phyloP scores from a whole-genome alignment of 1,140 invertebrate genomes.

The Cataglyphis hispanica region DNA sequence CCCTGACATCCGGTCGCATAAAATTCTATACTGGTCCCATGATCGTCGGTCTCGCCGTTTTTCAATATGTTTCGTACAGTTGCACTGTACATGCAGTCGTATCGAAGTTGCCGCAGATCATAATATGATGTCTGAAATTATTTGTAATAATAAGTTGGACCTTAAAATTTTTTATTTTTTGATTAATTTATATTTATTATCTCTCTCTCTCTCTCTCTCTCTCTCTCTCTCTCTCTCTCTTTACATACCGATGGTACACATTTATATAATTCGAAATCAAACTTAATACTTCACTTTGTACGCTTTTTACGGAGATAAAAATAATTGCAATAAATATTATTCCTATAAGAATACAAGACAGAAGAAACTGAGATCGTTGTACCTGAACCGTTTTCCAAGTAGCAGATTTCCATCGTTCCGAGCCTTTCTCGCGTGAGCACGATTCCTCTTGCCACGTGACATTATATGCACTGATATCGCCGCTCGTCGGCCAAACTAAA shows the following conservation, averaged over 20 bases:
- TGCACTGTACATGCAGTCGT: constrained; percentile 74
- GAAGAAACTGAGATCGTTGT: neutral
- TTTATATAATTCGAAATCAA: too few relatives aligned
- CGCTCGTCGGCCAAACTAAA: constrained; percentile 74
- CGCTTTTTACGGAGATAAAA: neutral
- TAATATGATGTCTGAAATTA: constrained; percentile 69
- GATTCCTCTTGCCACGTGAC: constrained; percentile 75
- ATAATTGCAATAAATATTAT: neutral
- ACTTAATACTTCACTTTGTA: too few relatives aligned
- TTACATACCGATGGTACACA: too few relatives aligned
- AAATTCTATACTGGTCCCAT: constrained; percentile 74
- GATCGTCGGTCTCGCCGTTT: constrained; percentile 45
- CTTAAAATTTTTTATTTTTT: too few relatives aligned
- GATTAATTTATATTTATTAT: too few relatives aligned
- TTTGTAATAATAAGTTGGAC: neutral
- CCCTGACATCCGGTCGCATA: constrained; percentile 71
- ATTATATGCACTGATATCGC: constrained; percentile 71
- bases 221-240: too few relatives aligned
- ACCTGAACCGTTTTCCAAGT: constrained; percentile 72
- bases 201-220: too few relatives aligned
- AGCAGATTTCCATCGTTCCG: constrained; percentile 25
- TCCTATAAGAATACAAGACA: neutral
- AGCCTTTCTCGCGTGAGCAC: constrained; percentile 59
- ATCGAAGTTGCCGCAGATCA: constrained; percentile 72
- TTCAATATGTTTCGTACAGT: constrained; percentile 70